Base-by-base conservation (phyloP, 2,888 invertebrate genomes). In the Cephus nigrinus region DNA sequence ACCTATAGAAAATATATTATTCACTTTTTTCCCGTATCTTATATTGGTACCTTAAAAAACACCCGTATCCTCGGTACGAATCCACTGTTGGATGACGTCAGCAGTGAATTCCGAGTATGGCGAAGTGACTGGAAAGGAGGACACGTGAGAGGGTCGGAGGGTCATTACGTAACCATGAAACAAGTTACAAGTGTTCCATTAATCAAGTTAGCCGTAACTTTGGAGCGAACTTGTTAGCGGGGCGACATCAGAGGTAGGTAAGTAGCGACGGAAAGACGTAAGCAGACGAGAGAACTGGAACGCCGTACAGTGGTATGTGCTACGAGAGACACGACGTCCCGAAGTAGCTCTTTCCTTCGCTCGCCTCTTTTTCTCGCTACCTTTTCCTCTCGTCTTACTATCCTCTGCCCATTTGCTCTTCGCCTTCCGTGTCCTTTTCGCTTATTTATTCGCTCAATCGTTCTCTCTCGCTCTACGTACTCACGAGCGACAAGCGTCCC, bases 171-270 rank as follows among this genome's bases (percentile, higher is more conserved):
- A 88, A 88, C 86, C 87, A 84, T 84, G 85, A 84, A 84, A 85
- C 88, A 88, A 86, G 84, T 86, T 85, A 85, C 85, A 83, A 87
- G 86, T 87, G 88, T 87, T 89, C 81, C 85, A 86, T 89, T 89
- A 88, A 89, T 89, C 88, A 86, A 85, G 88, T 88, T 89, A 87
- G 84, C 84, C 84, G 81, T 81, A 84, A 88, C 84, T 88, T 87
- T 76, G 79, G 82, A 81, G 84, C 81, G 80, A 87, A 88, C 85
- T 88, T 83, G 85, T 87, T 86, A 85, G 82, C 81, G 81, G 78
- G 78, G 79, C 78, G 83, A 82, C 83, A 82, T 84, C 81, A 80
- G 80, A 82, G 81, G 81, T 74, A 72, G 79, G 71, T 77, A 23
- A 32, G 71, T 69, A 74, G 68, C 68, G 34, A 35, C 69, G 35